Conservation (phyloP, 2,888 invertebrate species). For the Xanthia togata region DNA sequence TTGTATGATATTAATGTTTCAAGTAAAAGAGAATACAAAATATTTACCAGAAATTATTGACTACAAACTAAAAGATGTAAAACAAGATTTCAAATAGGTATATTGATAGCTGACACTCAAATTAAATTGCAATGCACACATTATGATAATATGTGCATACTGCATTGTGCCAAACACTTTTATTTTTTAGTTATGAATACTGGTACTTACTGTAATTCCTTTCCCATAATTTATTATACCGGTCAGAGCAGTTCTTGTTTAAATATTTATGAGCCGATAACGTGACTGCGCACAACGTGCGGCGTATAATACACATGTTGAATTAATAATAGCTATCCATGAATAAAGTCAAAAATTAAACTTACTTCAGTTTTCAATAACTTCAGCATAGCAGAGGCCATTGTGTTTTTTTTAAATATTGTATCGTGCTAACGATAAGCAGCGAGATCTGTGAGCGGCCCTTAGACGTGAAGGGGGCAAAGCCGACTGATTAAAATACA, state of each 20-base stretch:
- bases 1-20: constrained; percentile 13
- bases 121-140: not conserved
- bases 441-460: constrained; percentile 69
- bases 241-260: constrained; percentile 50
- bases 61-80: not conserved
- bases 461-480: constrained; percentile 74
- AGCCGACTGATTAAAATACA: constrained; percentile 86
- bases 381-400: constrained; percentile 87
- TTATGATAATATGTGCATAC: constrained; percentile 1
- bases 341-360: constrained; percentile 56
- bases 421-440: constrained; percentile 53
- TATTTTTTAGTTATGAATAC: constrained; percentile 26
- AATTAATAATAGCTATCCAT: constrained; percentile 33
- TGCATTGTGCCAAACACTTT: constrained; percentile 14
- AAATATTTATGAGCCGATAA: constrained; percentile 62
- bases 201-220: constrained; percentile 32
- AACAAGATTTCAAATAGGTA: not conserved
- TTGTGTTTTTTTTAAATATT: constrained; percentile 57
- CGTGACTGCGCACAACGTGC: constrained; percentile 60
- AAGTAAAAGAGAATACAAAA: not conserved
- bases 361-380: constrained; percentile 87
- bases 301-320: constrained; percentile 33
- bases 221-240: constrained; percentile 47
- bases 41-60: too few relatives aligned
- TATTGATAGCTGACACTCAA: not conserved